Conservation (phyloP, 2,888 invertebrate genomes). For the Julus scanicus region DNA sequence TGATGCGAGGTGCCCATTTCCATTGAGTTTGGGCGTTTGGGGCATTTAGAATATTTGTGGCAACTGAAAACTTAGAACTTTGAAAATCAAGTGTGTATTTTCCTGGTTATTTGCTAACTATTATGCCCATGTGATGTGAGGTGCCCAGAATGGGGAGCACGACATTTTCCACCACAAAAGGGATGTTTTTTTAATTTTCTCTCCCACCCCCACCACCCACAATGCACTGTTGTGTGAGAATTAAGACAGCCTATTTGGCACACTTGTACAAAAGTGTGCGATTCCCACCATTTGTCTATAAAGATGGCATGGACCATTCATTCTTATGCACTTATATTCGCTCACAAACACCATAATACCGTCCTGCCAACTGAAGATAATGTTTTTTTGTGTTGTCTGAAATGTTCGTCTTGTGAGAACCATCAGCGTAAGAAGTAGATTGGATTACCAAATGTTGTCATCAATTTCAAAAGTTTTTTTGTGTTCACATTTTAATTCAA, state of each 20-base stretch:
- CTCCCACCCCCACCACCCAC: not conserved
- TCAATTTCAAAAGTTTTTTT: slow-evolving; percentile 1
- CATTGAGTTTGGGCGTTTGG: too few species aligned
- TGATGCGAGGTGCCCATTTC: too few species aligned
- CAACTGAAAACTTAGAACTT: too few species aligned
- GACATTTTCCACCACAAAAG: not conserved
- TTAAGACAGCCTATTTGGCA: not conserved
- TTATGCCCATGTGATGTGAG: not conserved
- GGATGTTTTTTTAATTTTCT: not conserved
- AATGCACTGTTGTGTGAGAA: not conserved
- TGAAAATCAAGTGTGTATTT: too few species aligned
- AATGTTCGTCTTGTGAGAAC: slow-evolving; percentile 13
- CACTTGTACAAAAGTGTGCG: slow-evolving; percentile 16
- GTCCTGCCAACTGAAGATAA: slow-evolving; percentile 24
- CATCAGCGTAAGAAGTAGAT: slow-evolving; percentile 19
- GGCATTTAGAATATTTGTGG: too few species aligned
- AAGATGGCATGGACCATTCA: slow-evolving; percentile 16
- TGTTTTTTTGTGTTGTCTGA: slow-evolving; percentile 30
- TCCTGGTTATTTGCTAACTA: too few species aligned
- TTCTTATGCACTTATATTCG: slow-evolving; percentile 39
- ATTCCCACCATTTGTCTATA: slow-evolving; percentile 39
- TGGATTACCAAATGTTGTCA: not conserved
- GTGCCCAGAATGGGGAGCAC: not conserved
- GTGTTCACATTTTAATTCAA: slow-evolving; percentile 4
- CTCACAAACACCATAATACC: slow-evolving; percentile 32